Evolutionary conservation across 2,797 vertebrate genomes (phyloP).

Genomic region (Cephalopachus bancanus): DNA sequence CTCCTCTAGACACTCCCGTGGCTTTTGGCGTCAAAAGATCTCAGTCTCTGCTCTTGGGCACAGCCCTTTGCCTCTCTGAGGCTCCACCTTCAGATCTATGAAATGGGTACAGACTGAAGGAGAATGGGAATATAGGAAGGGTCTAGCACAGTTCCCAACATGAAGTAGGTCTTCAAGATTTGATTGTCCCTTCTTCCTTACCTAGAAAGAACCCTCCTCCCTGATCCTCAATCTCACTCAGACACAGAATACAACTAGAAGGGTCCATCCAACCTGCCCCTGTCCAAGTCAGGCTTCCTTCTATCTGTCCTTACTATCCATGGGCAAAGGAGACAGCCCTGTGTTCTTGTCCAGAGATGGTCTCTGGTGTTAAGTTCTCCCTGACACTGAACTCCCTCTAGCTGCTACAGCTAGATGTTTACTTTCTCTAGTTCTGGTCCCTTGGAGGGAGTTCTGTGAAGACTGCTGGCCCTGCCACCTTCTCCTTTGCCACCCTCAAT

Average conservation of each 20-base stretch:
- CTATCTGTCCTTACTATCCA: background rate
- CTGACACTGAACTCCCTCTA: background rate
- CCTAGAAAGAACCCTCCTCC: background rate
- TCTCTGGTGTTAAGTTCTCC: background rate
- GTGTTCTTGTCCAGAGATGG: background rate
- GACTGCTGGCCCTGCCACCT: background rate
- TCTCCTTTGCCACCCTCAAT: background rate
- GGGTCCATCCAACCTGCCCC: background rate
- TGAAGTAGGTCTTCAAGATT: background rate
- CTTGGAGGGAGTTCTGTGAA: background rate
- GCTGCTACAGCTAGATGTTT: fast-evolving
- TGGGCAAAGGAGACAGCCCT: background rate
- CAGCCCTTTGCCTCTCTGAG: background rate
- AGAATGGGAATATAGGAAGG: background rate
- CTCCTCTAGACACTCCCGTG: background rate
- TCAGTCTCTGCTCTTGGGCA: background rate
- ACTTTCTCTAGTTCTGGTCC: background rate
- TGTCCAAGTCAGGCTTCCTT: background rate
- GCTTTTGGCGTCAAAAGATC: background rate
- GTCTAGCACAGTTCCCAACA: background rate
- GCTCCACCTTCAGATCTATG: conserved; percentile 11
- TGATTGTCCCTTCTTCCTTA: background rate
- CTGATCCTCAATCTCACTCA: background rate
- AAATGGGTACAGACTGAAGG: background rate
- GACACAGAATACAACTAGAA: background rate